Base-by-base conservation (phyloP, 1,140 invertebrate species). In the Lasioglossum baleicum region DNA sequence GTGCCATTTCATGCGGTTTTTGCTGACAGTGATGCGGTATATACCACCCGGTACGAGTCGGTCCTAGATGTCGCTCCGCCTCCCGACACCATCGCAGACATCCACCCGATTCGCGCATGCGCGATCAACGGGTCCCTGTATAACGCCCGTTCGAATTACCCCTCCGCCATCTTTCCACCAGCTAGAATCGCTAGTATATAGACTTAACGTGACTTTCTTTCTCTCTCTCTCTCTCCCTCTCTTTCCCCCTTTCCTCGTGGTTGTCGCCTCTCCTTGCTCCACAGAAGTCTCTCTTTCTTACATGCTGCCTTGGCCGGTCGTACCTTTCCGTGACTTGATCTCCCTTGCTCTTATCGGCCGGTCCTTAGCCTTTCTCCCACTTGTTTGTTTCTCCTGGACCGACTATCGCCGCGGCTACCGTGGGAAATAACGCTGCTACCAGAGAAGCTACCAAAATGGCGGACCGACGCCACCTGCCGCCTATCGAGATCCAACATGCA, bases 101-200 rank as follows among this genome's bases (percentile, higher is more conserved):
- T 22, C n/a, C 10, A 65, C 69, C 31, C 42, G 22, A 22, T 76
- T 40, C 58, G 84, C 84, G 83, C 84, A 75, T 80, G 84, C 84
- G 84, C 72, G 51, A 11, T 63, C n/a, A 68, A 48, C 67, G 65
- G 60, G 72, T 63, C 58, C 66, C 72, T 76, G 74, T 80, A 85
- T 80, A 75, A 86, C 80, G 83, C 71, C 83, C 68, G 66, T 86
- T 85, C 84, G 83, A 82, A 85, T 85, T 86, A 85, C 83, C 68
- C 51, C 65, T 74, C 75, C 84, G 84, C 84, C 84, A 86, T 86
- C 84, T 86, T 85, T 84, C 58, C 51, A 72, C 70, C 26, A 53
- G 58, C 70, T 77, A 53, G 77, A 79, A 74, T 72, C 69, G 60
- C 51, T 44, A 44, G 56, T 63, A 79, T 35, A 53, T 53, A 53